Evolutionary conservation across 2,113 vertebrate species (phyloP).

Genomic region (Paraplagusia blochii): DNA sequence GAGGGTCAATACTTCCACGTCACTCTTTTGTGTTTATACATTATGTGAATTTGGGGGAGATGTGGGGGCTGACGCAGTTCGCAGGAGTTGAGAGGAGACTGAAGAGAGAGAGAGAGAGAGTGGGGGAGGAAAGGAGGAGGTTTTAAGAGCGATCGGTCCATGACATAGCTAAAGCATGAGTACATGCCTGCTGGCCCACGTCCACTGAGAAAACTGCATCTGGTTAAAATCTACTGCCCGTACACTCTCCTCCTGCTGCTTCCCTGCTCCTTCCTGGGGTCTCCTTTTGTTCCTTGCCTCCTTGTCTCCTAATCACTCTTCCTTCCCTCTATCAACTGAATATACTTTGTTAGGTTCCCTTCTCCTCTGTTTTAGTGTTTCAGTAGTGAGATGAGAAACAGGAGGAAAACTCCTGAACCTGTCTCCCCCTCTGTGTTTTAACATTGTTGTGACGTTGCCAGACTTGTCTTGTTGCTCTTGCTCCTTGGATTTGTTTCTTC

Average conservation of each 20-base stretch:
- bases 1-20: not conserved
- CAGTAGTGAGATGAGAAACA: conserved; percentile 8
- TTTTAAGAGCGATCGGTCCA: conserved; percentile 51
- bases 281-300: not conserved
- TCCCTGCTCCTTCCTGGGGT: conserved; percentile 1
- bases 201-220: conserved; percentile 72
- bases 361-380: not conserved
- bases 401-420: not conserved
- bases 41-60: conserved; percentile 6
- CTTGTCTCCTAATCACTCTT: rapidly evolving
- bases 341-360: not conserved
- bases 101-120: conserved; percentile 6
- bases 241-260: conserved; percentile 20
- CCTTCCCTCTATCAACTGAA: not conserved
- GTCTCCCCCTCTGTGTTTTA: not conserved
- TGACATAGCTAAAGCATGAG: conserved; percentile 80
- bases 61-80: not conserved
- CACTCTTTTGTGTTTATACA: conserved; percentile 16
- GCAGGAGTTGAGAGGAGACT: conserved; percentile 2
- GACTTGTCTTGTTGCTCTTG: not conserved
- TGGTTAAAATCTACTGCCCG: conserved; percentile 70
- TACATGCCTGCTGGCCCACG: conserved; percentile 73
- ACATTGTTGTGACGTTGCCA: not conserved
- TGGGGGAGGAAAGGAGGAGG: conserved; percentile 34
- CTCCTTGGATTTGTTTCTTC: not conserved